These are phyloP conservation scores for Smutsia gigantea DNA, from an alignment of 2,797 vertebrate species.

Conservation along the genomic window DNA sequence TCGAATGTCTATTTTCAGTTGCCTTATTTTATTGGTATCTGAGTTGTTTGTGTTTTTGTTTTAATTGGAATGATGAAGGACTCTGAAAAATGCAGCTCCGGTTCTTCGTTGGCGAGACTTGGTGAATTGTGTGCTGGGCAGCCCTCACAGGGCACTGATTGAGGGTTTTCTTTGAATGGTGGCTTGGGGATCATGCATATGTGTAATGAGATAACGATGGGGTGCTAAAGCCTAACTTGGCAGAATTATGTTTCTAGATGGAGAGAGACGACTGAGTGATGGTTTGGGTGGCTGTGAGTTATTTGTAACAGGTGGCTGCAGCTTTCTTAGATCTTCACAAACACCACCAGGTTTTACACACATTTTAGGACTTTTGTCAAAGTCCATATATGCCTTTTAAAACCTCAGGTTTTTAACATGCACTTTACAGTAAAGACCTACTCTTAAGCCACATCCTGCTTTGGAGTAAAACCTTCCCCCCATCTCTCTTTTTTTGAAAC, in stretches of 20 bases:
- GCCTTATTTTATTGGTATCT: conserved; percentile 1
- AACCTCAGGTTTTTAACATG: background rate
- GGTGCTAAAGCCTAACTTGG: background rate
- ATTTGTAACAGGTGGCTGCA: conserved; percentile 32
- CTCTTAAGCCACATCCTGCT: conserved; percentile 68
- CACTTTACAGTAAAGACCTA: background rate
- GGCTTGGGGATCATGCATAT: conserved; percentile 39
- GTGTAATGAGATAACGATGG: background rate
- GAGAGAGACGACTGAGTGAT: background rate
- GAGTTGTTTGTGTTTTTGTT: background rate
- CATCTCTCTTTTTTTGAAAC: background rate
- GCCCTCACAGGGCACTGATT: conserved; percentile 31
- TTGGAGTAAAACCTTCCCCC: background rate
- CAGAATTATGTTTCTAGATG: background rate
- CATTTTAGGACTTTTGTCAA: background rate
- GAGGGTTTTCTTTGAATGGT: conserved; percentile 52
- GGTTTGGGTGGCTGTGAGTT: background rate
- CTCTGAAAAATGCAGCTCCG: background rate
- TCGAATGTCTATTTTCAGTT: background rate
- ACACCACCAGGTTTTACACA: background rate
- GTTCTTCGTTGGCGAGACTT: background rate
- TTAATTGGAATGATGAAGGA: background rate
- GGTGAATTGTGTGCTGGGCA: background rate
- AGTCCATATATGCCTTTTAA: background rate
- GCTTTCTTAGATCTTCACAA: background rate